These are phyloP conservation scores for Labeo catla DNA, from an alignment of 2,113 vertebrate species.

Conservation along the genomic window DNA sequence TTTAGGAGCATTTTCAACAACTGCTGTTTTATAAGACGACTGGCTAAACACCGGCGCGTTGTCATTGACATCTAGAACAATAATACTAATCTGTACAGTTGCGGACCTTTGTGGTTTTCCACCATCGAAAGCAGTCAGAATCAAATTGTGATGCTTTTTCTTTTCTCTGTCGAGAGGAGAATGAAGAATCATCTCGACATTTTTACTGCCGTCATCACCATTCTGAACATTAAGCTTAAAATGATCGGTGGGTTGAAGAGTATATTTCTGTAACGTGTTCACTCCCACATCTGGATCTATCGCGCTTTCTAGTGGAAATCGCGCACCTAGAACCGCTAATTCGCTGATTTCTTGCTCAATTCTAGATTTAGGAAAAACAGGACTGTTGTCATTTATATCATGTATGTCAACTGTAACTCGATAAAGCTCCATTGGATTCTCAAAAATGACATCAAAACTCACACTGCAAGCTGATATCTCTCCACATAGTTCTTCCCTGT, in stretches of 20 bases:
- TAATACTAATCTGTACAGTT: constrained; percentile 71
- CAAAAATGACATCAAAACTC: constrained; percentile 63
- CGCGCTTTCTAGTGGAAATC: constrained; percentile 70
- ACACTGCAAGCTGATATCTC: constrained; percentile 60
- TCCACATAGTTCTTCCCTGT: constrained; percentile 62
- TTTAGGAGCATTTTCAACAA: constrained; percentile 69
- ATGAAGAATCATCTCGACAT: constrained; percentile 73
- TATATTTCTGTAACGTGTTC: constrained; percentile 74
- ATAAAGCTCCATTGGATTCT: constrained; percentile 66
- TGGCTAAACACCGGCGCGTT: constrained; percentile 74
- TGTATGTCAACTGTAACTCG: constrained; percentile 59
- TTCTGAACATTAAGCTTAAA: constrained; percentile 70
- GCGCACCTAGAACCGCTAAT: constrained; percentile 64
- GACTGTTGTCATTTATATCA: constrained; percentile 71
- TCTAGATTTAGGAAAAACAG: constrained; percentile 66
- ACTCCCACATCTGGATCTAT: constrained; percentile 73
- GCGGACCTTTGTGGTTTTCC: constrained; percentile 75
- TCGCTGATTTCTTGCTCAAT: constrained; percentile 74
- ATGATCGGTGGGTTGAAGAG: constrained; percentile 69
- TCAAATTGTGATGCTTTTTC: constrained; percentile 61
- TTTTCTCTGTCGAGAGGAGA: constrained; percentile 70
- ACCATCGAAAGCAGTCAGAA: constrained; percentile 73
- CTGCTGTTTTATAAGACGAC: constrained; percentile 61
- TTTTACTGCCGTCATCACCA: constrained; percentile 63
- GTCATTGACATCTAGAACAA: constrained; percentile 76